These are phyloP conservation scores for Felis catus DNA, from an alignment of 2,113 vertebrate species.

Conservation along the genomic window DNA sequence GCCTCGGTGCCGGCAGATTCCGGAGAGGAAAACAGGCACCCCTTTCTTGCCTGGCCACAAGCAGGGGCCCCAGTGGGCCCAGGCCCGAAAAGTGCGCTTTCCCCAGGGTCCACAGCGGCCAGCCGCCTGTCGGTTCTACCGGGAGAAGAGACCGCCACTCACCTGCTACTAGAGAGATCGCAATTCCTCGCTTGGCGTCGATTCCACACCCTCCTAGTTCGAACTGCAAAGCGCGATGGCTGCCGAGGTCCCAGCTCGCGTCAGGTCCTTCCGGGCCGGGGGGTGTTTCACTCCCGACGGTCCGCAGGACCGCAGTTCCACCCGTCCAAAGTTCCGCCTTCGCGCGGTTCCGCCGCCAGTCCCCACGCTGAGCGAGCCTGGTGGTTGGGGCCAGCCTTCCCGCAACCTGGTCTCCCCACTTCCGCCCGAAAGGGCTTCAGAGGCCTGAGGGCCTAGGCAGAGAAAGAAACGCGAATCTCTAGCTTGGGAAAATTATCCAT, in stretches of 20 bases:
- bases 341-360: background rate
- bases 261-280: constrained; percentile 67
- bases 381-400: no score
- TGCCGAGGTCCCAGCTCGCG: background rate
- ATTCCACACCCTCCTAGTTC: background rate
- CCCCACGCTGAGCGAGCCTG: fast-evolving
- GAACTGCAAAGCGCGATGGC: constrained; percentile 58
- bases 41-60: background rate
- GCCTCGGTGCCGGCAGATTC: background rate
- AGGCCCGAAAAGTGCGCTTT: background rate
- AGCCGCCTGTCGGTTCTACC: background rate
- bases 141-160: background rate
- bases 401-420: fast-evolving
- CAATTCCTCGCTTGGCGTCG: background rate
- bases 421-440: fast-evolving
- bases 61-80: no score
- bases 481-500: background rate
- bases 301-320: background rate
- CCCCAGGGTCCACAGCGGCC: background rate
- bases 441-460: background rate
- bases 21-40: background rate
- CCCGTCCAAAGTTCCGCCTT: constrained; percentile 60
- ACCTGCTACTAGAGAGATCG: constrained; percentile 56
- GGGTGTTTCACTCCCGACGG: background rate
- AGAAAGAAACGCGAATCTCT: background rate